Evolutionary conservation across 2,113 vertebrate genomes (phyloP).

Genomic region (Mandrillus leucophaeus): DNA sequence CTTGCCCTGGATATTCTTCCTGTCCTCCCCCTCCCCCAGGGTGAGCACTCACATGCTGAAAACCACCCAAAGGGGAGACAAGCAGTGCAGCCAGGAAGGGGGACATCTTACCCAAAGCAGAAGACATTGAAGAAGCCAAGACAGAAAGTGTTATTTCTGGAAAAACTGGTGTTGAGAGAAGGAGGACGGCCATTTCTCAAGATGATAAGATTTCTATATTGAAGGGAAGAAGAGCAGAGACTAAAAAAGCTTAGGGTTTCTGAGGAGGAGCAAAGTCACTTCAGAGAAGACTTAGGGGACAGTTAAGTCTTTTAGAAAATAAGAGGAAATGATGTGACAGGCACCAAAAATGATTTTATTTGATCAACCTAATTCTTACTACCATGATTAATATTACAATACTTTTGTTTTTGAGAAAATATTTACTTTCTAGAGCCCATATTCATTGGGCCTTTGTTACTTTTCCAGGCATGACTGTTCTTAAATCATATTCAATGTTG

Average conservation of each 20-base stretch:
- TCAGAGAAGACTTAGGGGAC: slow-evolving; percentile 7
- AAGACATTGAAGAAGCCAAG: slow-evolving; percentile 8
- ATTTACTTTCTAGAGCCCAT: slow-evolving; percentile 59
- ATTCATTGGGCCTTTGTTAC: slow-evolving; percentile 66
- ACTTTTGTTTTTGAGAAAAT: slow-evolving; percentile 41
- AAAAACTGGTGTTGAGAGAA: slow-evolving; percentile 24
- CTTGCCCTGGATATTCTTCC: background rate
- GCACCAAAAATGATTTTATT: slow-evolving; percentile 32
- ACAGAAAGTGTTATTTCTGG: slow-evolving; percentile 57
- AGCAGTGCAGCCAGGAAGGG: background rate
- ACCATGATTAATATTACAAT: slow-evolving; percentile 51
- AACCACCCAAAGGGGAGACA: background rate
- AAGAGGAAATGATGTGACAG: slow-evolving; percentile 41
- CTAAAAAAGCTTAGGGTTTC: background rate
- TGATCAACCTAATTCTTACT: slow-evolving; percentile 29
- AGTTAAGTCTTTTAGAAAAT: slow-evolving; percentile 16
- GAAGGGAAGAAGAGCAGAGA: background rate
- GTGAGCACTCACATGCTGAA: background rate
- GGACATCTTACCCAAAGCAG: background rate
- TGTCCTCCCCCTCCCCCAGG: accelerated
- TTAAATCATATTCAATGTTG: slow-evolving; percentile 70
- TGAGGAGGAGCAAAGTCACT: background rate
- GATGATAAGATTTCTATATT: slow-evolving; percentile 15
- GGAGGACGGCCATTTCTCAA: background rate
- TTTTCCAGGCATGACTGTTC: slow-evolving; percentile 65